Evolutionary conservation across 64 coral and sea anemone species (phyloP).

Genomic region (Montipora capricornis): DNA sequence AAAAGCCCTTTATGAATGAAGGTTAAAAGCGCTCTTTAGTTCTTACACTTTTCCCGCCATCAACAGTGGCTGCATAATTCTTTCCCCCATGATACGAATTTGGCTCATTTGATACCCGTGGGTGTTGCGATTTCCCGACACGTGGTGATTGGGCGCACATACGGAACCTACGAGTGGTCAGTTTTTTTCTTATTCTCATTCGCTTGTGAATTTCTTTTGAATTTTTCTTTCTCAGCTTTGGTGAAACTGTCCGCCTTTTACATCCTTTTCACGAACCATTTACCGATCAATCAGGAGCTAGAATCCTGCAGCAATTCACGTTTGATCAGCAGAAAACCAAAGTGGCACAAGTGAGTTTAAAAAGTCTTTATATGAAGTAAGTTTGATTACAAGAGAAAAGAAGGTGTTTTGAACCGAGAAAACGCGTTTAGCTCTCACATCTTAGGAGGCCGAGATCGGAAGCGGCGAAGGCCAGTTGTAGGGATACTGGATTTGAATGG

Average conservation of each 20-base stretch:
- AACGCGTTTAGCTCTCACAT: too few species aligned
- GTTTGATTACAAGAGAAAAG: neutral
- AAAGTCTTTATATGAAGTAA: neutral
- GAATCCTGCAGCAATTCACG: slow-evolving; percentile 89
- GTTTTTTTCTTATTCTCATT: neutral
- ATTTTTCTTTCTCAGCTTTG: slow-evolving; percentile 70
- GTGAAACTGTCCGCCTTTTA: slow-evolving; percentile 89
- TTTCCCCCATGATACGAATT: neutral
- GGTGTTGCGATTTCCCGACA: neutral
- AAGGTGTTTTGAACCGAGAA: too few species aligned
- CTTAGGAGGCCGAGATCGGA: too few species aligned
- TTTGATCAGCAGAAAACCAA: slow-evolving; percentile 99
- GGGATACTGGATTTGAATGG: too few species aligned
- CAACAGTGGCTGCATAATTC: neutral
- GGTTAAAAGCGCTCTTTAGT: neutral
- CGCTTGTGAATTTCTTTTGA: neutral
- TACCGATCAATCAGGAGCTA: slow-evolving; percentile 91
- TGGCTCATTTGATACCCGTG: neutral
- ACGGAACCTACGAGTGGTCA: too few species aligned
- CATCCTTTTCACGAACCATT: slow-evolving; percentile 98
- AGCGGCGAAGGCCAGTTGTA: too few species aligned
- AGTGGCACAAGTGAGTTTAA: slow-evolving; percentile 82
- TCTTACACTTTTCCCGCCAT: neutral
- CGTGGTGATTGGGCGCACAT: too few species aligned
- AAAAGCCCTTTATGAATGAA: neutral